These are phyloP conservation scores for Drosophila mercatorum DNA, from an alignment of 2,888 invertebrate species.

Conservation along the genomic window DNA sequence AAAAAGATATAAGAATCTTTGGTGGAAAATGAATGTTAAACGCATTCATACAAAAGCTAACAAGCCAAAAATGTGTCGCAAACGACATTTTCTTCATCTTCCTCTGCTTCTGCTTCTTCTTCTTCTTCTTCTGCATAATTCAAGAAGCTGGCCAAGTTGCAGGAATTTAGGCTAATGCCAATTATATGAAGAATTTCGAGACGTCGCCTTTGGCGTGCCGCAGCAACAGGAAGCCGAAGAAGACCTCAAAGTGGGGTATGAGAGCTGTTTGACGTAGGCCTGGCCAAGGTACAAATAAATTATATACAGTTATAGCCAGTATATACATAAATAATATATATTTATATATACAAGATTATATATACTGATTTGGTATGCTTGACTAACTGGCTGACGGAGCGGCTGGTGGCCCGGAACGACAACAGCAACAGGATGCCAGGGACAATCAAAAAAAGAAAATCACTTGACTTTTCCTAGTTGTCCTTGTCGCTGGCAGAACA, in stretches of 20 bases:
- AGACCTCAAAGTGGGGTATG: constrained; percentile 14
- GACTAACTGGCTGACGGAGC: constrained; percentile 43
- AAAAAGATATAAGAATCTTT: background rate
- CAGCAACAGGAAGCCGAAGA: background rate
- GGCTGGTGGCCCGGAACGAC: constrained; percentile 2
- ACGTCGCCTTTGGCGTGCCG: constrained; percentile 8
- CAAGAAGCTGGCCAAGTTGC: constrained; percentile 3
- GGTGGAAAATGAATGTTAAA: constrained; percentile 33
- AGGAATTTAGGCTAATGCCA: constrained; percentile 55
- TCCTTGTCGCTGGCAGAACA: constrained; percentile 65
- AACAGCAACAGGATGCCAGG: constrained; percentile 34
- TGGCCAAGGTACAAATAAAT: background rate
- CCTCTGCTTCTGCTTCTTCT: background rate
- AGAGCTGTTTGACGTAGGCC: background rate
- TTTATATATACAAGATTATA: background rate
- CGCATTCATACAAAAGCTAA: constrained; percentile 51
- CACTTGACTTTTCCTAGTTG: constrained; percentile 71
- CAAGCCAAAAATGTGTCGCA: constrained; percentile 53
- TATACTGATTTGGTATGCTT: constrained; percentile 14
- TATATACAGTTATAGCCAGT: background rate
- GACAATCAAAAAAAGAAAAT: constrained; percentile 53
- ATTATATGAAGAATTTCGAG: constrained; percentile 49
- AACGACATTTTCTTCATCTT: constrained; percentile 3
- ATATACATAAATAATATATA: background rate
- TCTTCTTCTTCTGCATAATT: background rate